Conservation (phyloP, 2,113 vertebrate genomes). For the Siphamia tubifer region DNA sequence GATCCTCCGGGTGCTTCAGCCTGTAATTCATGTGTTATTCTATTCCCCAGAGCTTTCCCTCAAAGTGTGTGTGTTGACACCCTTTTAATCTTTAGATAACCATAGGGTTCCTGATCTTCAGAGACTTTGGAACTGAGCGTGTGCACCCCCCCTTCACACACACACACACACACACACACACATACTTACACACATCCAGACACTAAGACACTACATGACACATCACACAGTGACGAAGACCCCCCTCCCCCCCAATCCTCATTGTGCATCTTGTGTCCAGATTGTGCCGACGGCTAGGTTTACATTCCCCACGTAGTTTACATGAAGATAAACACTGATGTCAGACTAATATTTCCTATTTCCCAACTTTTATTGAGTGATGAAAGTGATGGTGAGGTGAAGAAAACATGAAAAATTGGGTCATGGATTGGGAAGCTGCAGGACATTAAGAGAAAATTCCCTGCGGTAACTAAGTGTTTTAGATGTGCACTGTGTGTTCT, state of each 20-base stretch:
- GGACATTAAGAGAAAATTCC: neutral
- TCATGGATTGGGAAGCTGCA: neutral
- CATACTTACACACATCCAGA: neutral
- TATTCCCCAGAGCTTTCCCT: conserved; percentile 26
- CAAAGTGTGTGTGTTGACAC: conserved; percentile 22
- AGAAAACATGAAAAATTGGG: neutral
- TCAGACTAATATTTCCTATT: neutral
- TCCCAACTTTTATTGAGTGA: neutral
- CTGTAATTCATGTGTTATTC: conserved; percentile 52
- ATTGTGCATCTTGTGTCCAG: conserved; percentile 26
- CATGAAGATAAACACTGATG: neutral
- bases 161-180: conserved; percentile 2
- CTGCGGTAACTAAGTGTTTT: neutral
- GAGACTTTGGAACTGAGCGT: conserved; percentile 35
- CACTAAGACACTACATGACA: neutral
- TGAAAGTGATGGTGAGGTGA: neutral
- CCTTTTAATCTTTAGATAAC: conserved; percentile 58
- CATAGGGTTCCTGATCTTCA: conserved; percentile 34
- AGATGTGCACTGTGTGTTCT: neutral
- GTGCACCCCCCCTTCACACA: conserved; percentile 15
- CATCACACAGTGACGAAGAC: conserved; percentile 12
- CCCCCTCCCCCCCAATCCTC: neutral
- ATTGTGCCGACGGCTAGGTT: conserved; percentile 8
- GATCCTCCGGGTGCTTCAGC: conserved; percentile 27
- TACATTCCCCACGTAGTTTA: neutral